phyloP scores from a whole-genome alignment of 2,797 vertebrate species.

The Ptychadena robeensis region DNA sequence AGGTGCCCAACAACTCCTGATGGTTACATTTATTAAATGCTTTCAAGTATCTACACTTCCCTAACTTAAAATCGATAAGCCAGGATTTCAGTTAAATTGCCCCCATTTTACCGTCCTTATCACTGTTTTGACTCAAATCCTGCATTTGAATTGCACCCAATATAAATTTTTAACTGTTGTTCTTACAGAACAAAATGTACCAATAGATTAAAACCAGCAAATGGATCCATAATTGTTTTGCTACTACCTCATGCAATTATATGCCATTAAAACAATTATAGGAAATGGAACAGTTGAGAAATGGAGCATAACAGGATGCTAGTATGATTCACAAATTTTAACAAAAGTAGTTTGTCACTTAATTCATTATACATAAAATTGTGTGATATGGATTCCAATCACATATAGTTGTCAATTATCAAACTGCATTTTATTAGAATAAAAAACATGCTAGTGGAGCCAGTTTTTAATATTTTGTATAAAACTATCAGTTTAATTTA shows the following conservation, averaged over 20 bases:
- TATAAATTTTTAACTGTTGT: neutral
- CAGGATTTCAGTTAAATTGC: neutral
- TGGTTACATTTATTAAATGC: neutral
- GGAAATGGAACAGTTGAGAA: conserved; percentile 11
- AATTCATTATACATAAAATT: neutral
- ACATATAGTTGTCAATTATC: neutral
- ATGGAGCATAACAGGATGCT: neutral
- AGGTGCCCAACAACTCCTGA: neutral
- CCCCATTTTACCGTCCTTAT: neutral
- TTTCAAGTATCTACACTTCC: neutral
- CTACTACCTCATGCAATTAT: conserved; percentile 9
- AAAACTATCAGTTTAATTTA: neutral
- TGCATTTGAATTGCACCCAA: neutral
- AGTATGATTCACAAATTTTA: neutral
- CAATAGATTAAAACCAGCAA: conserved; percentile 5
- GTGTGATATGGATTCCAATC: neutral
- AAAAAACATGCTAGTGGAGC: neutral
- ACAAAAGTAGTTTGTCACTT: neutral
- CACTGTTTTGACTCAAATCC: neutral
- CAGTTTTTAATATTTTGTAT: too few relatives aligned
- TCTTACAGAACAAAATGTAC: neutral
- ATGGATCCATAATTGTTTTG: conserved; percentile 17
- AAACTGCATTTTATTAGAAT: neutral
- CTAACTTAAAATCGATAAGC: neutral
- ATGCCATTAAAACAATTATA: conserved; percentile 14